Evolutionary conservation across 2,113 vertebrate genomes (phyloP), one percentile per base, ranked within the genome.

Genomic region (Gobiocypris rarus): DNA sequence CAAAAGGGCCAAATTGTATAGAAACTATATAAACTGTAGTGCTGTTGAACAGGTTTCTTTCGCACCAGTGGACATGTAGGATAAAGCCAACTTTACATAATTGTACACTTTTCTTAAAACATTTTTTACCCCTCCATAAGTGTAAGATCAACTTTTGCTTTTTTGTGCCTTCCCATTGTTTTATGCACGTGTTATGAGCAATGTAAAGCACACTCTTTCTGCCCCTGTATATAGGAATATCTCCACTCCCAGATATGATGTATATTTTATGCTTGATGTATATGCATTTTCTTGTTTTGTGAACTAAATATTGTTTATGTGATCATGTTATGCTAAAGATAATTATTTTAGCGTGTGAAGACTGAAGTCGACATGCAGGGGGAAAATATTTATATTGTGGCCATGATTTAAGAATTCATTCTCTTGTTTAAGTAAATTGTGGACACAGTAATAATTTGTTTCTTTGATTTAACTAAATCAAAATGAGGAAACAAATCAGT

Each of bases 211-310:
- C 61, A 65, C 9, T 13, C 9, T 77, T 38, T 3, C 22, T 45
- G 43, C 1, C 8, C 63, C 67, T 24, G 71, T 75, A 31, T 70
- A 52, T n/a, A 82, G 65, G 73, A 83, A 34, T 65, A 77, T 69
- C 67, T 82, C 65, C 74, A 81, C 79, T 84, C 59, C 48, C 75
- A 75, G 17, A 58, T 17, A 45, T 69, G 69, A 76, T 56, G 22
- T 48, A 9, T 67, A n/a, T 75, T 38, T 52, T 48, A 5, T 81
- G 54, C 70, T 63, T 38, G 15, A 84, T 59, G 61, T 7, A 43
- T 34, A 43, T 34, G 82, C 34, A 45, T 14, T 71, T 45, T 71
- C 61, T 38, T 34, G 45, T 22, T 22, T 59, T 52, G 48, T 45
- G 77, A 41, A 65, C 28, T 78, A 28, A 34, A 24, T 56, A 26